phyloP scores from a whole-genome alignment of 2,888 invertebrate genomes.

The Watsonalla binaria region DNA sequence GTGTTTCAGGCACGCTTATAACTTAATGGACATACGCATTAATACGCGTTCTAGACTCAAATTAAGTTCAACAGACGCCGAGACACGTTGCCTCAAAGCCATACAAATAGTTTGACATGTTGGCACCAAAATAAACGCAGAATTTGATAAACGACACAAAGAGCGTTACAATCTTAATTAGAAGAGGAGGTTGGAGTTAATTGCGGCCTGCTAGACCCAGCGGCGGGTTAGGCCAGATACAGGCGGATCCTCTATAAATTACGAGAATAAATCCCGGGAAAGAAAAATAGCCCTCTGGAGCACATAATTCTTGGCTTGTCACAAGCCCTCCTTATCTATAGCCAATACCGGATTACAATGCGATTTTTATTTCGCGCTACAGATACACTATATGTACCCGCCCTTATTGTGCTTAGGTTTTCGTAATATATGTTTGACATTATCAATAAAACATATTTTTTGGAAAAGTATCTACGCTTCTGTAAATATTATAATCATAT shows the following conservation, averaged over 20 bases:
- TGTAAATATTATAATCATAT: no score
- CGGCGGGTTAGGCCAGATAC: slow-evolving; percentile 75
- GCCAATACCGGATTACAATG: slow-evolving; percentile 79
- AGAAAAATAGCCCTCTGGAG: slow-evolving; percentile 79
- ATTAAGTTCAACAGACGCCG: no score
- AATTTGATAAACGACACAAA: background rate
- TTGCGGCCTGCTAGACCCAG: slow-evolving; percentile 55
- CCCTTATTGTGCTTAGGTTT: slow-evolving; percentile 25
- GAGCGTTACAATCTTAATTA: slow-evolving; percentile 42
- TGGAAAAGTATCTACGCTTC: no score
- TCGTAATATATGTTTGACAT: background rate
- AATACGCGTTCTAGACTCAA: background rate
- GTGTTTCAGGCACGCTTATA: no score
- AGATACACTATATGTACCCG: slow-evolving; percentile 47
- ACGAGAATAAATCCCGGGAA: slow-evolving; percentile 77
- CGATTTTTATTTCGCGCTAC: slow-evolving; percentile 75
- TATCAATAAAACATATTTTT: background rate
- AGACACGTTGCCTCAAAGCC: background rate
- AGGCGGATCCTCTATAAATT: slow-evolving; percentile 77
- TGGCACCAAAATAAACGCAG: background rate
- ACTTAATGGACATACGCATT: background rate
- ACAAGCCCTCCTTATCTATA: slow-evolving; percentile 77
- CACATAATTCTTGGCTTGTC: slow-evolving; percentile 80
- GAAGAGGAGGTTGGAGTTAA: slow-evolving; percentile 61
- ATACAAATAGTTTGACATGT: background rate